These are phyloP conservation scores for Sipha maydis DNA, from an alignment of 2,888 invertebrate genomes.

Conservation along the genomic window DNA sequence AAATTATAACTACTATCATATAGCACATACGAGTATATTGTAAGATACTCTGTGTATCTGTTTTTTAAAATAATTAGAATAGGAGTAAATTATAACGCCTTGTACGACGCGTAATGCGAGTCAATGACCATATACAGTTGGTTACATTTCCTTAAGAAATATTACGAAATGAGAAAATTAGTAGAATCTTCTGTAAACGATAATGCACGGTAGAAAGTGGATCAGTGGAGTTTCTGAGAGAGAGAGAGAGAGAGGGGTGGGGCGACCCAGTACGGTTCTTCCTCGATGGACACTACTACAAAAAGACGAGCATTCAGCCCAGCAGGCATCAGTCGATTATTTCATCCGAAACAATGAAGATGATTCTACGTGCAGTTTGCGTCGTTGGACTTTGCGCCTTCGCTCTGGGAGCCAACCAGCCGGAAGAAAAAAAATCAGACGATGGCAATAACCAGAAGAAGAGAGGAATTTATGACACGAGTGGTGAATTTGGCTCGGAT, in stretches of 20 bases:
- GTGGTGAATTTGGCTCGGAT: conserved; percentile 64
- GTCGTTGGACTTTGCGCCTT: conserved; percentile 39
- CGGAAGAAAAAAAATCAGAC: conserved; percentile 61
- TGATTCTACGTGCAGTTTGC: not conserved
- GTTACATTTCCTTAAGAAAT: not conserved
- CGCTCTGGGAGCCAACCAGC: not conserved
- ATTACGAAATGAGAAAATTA: not conserved
- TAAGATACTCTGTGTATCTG: too few relatives aligned
- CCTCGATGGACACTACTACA: conserved; percentile 33
- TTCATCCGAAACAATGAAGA: conserved; percentile 1
- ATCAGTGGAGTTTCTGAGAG: not conserved
- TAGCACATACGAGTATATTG: too few relatives aligned
- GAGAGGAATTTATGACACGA: conserved; percentile 63
- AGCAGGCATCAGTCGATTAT: conserved; percentile 42
- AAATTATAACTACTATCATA: too few relatives aligned
- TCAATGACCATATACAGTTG: not conserved
- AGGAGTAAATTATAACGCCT: too few relatives aligned
- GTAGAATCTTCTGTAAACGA: not conserved
- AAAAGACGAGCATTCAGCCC: not conserved
- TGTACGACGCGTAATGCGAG: too few relatives aligned
- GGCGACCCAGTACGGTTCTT: not conserved
- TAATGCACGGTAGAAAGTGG: not conserved
- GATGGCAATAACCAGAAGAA: conserved; percentile 64
- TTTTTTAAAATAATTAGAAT: too few relatives aligned
- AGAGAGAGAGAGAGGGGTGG: too few relatives aligned